A percentile compares a stretch with the other conserved stretches of the same genome.
These are phyloP conservation scores for Anguilla obscura DNA, from an alignment of 2,797 vertebrate species.

Conservation along the genomic window DNA sequence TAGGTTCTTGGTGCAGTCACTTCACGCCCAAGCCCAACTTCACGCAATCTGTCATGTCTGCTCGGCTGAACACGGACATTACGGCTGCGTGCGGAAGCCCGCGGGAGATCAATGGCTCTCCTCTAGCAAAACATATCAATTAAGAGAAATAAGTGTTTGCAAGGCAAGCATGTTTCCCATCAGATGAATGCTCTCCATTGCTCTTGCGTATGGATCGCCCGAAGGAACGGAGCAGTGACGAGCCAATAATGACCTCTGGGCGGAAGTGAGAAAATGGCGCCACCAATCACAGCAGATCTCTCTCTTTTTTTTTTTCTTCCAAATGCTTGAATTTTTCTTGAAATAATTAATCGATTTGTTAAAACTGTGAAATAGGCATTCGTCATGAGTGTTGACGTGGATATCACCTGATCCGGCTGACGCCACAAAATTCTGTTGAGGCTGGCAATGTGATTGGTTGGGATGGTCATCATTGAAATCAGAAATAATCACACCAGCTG, in stretches of 20 bases:
- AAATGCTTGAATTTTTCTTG: too few relatives aligned
- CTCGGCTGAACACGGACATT: not conserved
- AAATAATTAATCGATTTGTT: too few relatives aligned
- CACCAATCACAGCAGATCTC: not conserved
- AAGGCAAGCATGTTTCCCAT: not conserved
- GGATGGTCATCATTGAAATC: too few relatives aligned
- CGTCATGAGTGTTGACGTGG: too few relatives aligned
- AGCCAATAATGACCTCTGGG: not conserved
- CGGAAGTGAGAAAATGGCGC: not conserved
- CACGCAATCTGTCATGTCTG: not conserved
- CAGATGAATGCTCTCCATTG: not conserved
- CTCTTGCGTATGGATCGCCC: not conserved
- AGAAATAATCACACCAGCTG: too few relatives aligned
- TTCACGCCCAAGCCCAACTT: not conserved
- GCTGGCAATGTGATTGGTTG: too few relatives aligned
- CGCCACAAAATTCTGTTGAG: too few relatives aligned
- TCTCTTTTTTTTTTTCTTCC: too few relatives aligned
- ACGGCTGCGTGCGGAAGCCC: not conserved
- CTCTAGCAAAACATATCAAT: constrained; percentile 10
- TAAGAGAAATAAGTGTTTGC: not conserved
- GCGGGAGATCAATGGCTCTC: not conserved
- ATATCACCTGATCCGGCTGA: too few relatives aligned
- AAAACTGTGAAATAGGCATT: too few relatives aligned
- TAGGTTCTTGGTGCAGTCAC: not conserved
- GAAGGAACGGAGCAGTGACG: not conserved